Conservation (phyloP, 1,140 invertebrate species). For the Lordiphosa collinella region DNA sequence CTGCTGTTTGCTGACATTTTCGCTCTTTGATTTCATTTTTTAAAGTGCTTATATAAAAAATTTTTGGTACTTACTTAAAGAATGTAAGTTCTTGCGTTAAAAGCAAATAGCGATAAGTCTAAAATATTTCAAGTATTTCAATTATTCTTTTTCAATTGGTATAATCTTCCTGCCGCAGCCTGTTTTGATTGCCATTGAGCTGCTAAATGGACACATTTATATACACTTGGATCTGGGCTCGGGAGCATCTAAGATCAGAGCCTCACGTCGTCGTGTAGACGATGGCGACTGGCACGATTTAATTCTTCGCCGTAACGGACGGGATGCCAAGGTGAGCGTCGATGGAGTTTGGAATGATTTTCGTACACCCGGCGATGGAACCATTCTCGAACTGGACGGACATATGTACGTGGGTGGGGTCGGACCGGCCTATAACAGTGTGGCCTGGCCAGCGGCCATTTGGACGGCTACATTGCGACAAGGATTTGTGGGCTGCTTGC, state of each 20-base stretch:
- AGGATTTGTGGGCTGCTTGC: slow-evolving; percentile 97
- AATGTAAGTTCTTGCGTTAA: too few relatives aligned
- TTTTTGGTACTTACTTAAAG: too few relatives aligned
- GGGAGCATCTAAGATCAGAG: slow-evolving; percentile 91
- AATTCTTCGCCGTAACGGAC: slow-evolving; percentile 87
- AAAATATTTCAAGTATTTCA: too few relatives aligned
- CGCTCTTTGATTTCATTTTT: too few relatives aligned
- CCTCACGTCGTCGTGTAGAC: slow-evolving; percentile 90
- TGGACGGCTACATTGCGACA: slow-evolving; percentile 94
- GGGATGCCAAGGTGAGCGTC: slow-evolving; percentile 92
- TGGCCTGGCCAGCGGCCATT: slow-evolving; percentile 89
- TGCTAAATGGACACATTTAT: slow-evolving; percentile 95
- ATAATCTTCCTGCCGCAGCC: too few relatives aligned
- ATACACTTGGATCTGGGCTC: slow-evolving; percentile 95
- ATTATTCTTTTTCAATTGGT: too few relatives aligned
- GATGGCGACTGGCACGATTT: slow-evolving; percentile 96
- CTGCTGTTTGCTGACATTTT: too few relatives aligned
- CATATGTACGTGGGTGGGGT: slow-evolving; percentile 94
- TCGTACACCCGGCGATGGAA: slow-evolving; percentile 89
- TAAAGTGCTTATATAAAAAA: too few relatives aligned
- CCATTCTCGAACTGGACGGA: slow-evolving; percentile 92
- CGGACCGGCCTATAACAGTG: slow-evolving; percentile 86
- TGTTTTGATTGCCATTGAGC: slow-evolving; percentile 95
- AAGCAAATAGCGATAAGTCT: too few relatives aligned
- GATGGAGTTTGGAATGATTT: slow-evolving; percentile 95